A percentile compares a stretch with the other conserved stretches of the same genome.
Conservation (phyloP, 1,140 invertebrate genomes). For the Leptinotarsa texana region DNA sequence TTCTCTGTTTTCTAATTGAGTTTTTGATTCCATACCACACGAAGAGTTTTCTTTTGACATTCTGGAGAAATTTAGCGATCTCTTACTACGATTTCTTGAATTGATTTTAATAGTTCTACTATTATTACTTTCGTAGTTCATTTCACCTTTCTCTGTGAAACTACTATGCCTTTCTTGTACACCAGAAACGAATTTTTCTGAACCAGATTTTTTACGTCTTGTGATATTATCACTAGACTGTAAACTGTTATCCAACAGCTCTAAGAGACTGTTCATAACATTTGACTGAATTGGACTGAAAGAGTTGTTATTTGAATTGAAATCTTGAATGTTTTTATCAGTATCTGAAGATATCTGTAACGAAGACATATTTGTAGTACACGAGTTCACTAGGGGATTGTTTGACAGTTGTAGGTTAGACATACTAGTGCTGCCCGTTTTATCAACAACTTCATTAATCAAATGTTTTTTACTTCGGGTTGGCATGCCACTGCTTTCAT, state of each 20-base stretch:
- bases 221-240: neutral
- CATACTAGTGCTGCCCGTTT: neutral
- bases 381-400: neutral
- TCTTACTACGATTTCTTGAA: neutral
- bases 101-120: neutral
- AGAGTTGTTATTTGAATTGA: slow-evolving; percentile 1
- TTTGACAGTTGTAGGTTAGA: slow-evolving; percentile 8
- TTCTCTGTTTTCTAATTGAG: no score
- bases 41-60: no score
- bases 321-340: neutral
- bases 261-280: slow-evolving; percentile 9
- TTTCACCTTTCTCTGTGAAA: neutral
- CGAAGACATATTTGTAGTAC: neutral
- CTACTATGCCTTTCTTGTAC: neutral
- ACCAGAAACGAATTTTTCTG: no score
- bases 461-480: neutral
- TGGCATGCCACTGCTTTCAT: neutral
- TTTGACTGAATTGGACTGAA: slow-evolving; percentile 19
- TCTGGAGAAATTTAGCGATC: no score
- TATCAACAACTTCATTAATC: neutral
- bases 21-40: no score
- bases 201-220: no score
- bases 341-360: slow-evolving; percentile 17
- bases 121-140: neutral
- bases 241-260: neutral